Percentiles rank a stretch among this genome's conserved stretches.
Conservation (phyloP, 2,797 vertebrate genomes). For the Sebastes oblongus region DNA sequence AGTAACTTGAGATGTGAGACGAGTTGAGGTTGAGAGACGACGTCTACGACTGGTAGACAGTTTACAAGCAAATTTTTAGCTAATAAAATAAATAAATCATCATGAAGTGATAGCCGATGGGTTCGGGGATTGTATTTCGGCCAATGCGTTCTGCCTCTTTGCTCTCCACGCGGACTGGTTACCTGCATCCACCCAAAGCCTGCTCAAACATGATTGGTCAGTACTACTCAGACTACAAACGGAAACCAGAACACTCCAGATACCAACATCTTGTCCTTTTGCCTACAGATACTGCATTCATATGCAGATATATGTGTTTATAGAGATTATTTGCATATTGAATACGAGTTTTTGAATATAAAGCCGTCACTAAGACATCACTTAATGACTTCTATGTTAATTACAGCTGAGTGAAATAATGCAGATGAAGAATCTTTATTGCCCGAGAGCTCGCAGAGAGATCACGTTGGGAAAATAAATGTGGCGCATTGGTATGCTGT, state of each 20-base stretch:
- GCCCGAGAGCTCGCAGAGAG: background rate
- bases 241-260: background rate
- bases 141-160: background rate
- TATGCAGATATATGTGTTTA: background rate
- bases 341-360: background rate
- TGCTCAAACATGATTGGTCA: background rate
- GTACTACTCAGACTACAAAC: background rate
- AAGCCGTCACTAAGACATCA: background rate
- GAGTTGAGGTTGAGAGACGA: background rate
- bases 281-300: background rate
- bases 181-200: background rate
- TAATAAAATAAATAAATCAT: background rate
- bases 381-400: constrained; percentile 19
- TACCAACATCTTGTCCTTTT: background rate
- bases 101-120: background rate
- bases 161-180: too few species aligned
- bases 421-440: background rate
- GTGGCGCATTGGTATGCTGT: constrained; percentile 21
- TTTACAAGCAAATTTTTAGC: background rate
- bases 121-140: background rate
- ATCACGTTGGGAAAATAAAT: constrained; percentile 1
- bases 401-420: constrained; percentile 1
- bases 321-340: background rate
- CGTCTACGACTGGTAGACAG: background rate
- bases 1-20: background rate